phyloP scores from a whole-genome alignment of 2,113 vertebrate genomes.

The Nesoenas mayeri region DNA sequence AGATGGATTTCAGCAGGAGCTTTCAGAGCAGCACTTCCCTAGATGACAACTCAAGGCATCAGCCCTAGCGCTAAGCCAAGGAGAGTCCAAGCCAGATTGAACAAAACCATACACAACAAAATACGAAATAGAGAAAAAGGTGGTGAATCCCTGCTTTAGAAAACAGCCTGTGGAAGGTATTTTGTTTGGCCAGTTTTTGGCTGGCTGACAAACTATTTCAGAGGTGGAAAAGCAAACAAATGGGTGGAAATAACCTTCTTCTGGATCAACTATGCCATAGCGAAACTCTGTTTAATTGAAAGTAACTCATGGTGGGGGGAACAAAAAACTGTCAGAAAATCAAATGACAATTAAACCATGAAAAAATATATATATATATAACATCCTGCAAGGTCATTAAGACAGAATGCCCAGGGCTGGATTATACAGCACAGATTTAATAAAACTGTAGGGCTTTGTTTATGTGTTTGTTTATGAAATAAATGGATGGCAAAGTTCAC shows the following conservation, averaged over 20 bases:
- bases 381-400: not conserved
- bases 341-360: conserved; percentile 25
- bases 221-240: not conserved
- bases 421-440: not conserved
- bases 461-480: not conserved
- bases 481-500: not conserved
- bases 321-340: conserved; percentile 16
- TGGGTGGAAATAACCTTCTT: not conserved
- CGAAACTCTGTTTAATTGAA: not conserved
- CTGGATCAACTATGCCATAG: not conserved
- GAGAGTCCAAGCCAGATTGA: not conserved
- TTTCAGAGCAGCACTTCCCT: not conserved
- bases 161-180: not conserved
- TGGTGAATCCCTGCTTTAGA: not conserved
- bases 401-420: not conserved
- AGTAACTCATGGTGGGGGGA: not conserved
- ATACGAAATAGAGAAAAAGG: not conserved
- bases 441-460: not conserved
- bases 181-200: not conserved
- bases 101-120: not conserved
- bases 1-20: not conserved
- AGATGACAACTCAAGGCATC: not conserved
- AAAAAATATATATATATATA: not conserved
- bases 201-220: conserved; percentile 22
- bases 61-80: not conserved